A percentile compares a stretch with the other conserved stretches of the same genome.
phyloP scores from a whole-genome alignment of 2,888 invertebrate genomes.

The Drosophila algonquin region DNA sequence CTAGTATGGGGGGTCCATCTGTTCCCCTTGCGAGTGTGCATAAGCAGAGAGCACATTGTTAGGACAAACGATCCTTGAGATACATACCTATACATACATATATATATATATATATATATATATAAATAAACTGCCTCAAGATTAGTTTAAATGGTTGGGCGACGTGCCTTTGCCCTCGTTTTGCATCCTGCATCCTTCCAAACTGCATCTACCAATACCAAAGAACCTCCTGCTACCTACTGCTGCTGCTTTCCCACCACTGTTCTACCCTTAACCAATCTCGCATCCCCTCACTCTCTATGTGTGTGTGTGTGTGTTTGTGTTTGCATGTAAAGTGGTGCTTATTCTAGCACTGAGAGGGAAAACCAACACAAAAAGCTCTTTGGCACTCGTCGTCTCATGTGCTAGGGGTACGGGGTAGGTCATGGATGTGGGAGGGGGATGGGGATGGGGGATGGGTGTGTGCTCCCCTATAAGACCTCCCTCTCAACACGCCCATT shows the following conservation, averaged over 20 bases:
- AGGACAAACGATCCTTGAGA: slow-evolving; percentile 64
- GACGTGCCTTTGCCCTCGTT: slow-evolving; percentile 71
- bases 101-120: slow-evolving; percentile 44
- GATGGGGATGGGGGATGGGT: neutral
- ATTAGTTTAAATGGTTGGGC: slow-evolving; percentile 72
- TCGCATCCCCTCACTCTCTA: neutral
- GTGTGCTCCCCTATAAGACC: slow-evolving; percentile 11
- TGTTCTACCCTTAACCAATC: neutral
- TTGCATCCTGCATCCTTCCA: slow-evolving; percentile 26
- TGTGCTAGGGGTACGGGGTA: slow-evolving; percentile 14
- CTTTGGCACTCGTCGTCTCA: slow-evolving; percentile 52
- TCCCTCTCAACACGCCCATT: slow-evolving; percentile 53
- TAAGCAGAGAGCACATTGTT: slow-evolving; percentile 60
- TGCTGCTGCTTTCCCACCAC: neutral
- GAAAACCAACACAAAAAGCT: slow-evolving; percentile 55
- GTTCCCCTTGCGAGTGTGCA: slow-evolving; percentile 24
- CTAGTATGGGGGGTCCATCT: slow-evolving; percentile 15
- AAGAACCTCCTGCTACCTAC: too few species aligned
- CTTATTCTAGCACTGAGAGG: slow-evolving; percentile 52
- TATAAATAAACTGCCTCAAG: slow-evolving; percentile 73
- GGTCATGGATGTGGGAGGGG: neutral
- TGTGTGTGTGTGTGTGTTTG: slow-evolving; percentile 26
- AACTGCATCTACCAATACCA: slow-evolving; percentile 47
- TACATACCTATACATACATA: slow-evolving; percentile 33
- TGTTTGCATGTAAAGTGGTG: slow-evolving; percentile 57